Percentiles rank a stretch among this genome's conserved stretches.
Evolutionary conservation across 2,888 invertebrate genomes (phyloP).

Genomic region (Heliconius erato): DNA sequence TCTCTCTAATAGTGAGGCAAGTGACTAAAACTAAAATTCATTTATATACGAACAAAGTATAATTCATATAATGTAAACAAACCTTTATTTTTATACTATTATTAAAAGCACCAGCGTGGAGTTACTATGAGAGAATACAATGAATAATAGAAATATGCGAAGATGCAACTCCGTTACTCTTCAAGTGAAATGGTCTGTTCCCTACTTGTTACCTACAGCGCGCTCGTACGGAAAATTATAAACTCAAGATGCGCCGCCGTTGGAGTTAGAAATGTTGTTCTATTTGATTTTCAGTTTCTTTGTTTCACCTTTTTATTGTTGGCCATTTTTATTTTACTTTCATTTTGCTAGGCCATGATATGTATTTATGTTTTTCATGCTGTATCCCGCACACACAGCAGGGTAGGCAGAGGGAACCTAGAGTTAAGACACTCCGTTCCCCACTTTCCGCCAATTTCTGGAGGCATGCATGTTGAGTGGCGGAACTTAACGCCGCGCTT

Average conservation of each 20-base stretch:
- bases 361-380: not conserved
- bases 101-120: not conserved
- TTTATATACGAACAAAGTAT: not conserved
- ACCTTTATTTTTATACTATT: not conserved
- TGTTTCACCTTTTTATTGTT: constrained; percentile 23
- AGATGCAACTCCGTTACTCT: constrained; percentile 4
- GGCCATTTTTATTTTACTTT: constrained; percentile 12
- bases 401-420: no score
- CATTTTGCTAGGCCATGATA: not conserved
- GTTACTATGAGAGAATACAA: not conserved
- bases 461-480: no score
- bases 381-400: no score
- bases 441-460: no score
- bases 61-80: not conserved
- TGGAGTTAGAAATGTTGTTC: constrained; percentile 32
- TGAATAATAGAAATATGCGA: constrained; percentile 16
- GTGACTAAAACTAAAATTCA: not conserved
- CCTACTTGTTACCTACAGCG: constrained; percentile 26
- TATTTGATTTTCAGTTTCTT: constrained; percentile 32
- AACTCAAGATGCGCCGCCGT: constrained; percentile 36
- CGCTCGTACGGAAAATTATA: constrained; percentile 44
- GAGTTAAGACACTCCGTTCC: no score
- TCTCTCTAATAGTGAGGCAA: no score
- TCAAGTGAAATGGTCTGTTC: constrained; percentile 38
- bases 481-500: no score